These are phyloP conservation scores for Mongoloraphidia duomilia DNA, from an alignment of 2,888 invertebrate species.

Conservation along the genomic window DNA sequence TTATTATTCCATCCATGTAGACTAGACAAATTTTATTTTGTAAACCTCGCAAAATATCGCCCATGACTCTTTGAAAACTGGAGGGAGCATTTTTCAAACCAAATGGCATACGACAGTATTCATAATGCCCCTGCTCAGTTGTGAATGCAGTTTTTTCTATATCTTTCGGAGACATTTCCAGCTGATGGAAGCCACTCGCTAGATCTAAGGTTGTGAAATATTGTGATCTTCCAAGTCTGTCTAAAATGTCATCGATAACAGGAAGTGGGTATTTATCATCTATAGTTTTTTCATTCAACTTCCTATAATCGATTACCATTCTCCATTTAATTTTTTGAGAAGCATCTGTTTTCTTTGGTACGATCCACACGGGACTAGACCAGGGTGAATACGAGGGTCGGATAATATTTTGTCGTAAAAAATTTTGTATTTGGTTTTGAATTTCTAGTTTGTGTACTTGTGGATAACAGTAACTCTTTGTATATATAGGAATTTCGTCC, in stretches of 20 bases:
- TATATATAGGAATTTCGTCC: constrained; percentile 12
- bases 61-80: constrained; percentile 17
- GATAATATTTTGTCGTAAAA: constrained; percentile 20
- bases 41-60: too few species aligned
- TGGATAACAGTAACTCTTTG: constrained; percentile 15
- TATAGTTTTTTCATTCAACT: constrained; percentile 21
- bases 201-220: constrained; percentile 18
- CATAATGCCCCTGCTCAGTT: constrained; percentile 16
- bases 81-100: constrained; percentile 16
- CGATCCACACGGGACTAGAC: constrained; percentile 18
- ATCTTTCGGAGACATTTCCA: constrained; percentile 11
- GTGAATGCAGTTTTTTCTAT: constrained; percentile 17
- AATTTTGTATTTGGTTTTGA: constrained; percentile 18
- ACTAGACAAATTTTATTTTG: constrained; percentile 13
- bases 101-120: constrained; percentile 19
- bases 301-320: constrained; percentile 23
- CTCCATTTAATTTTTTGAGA: constrained; percentile 18
- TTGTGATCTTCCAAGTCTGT: constrained; percentile 13
- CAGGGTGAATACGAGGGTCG: constrained; percentile 15
- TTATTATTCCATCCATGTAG: constrained; percentile 17
- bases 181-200: constrained; percentile 17
- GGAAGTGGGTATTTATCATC: constrained; percentile 18
- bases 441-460: constrained; percentile 18
- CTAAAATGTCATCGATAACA: constrained; percentile 15
- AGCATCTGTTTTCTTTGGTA: constrained; percentile 20